Evolutionary conservation across 2,888 invertebrate genomes (phyloP), one percentile per base, ranked within the genome.

Genomic region (Athetis lepigone): DNA sequence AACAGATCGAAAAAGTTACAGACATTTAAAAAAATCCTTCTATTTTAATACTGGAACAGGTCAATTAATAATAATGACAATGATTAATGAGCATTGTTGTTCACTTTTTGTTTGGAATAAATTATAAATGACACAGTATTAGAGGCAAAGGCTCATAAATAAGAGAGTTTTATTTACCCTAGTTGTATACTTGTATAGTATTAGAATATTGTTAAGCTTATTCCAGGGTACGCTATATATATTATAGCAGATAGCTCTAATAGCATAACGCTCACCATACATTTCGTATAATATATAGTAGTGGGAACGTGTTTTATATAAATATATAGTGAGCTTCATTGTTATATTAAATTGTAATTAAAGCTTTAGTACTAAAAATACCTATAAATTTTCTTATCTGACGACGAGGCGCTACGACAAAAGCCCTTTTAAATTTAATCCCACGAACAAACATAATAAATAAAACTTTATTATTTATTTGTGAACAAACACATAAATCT

Each of bases 11-110:
- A 13, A 29, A 21, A 64, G 4, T 45, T 18, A 19, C 33, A 27
- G 21, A 7, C 16, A 21, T 71, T 49, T 39, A 23, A n/a, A 19
- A n/a, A 42, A 68, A 16, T 56, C 42, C 58, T 59, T 59, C 59
- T 60, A 57, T 54, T 45, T 67, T 61, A 57, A 66, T 64, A 59
- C 52, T 54, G 56, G 4, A 36, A 36, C 39, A 29, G 47, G 46
- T 49, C 70, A 68, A 72, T 75, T 70, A 56, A 63, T 75, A 56
- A 70, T 37, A 13, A 39, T 37, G 70, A 59, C 76, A 63, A 52
- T 63, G 63, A 72, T 45, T 63, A 70, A 75, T 75, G 69, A 29
- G 39, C 27, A 39, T 47, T 55, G 46, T 68, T 68, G 46, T 46
- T 54, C 74, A 74, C 40, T 67, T 68, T 68, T 55, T 59, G 58